Conservation (phyloP, 2,797 vertebrate species). For the Gambusia yucatana region DNA sequence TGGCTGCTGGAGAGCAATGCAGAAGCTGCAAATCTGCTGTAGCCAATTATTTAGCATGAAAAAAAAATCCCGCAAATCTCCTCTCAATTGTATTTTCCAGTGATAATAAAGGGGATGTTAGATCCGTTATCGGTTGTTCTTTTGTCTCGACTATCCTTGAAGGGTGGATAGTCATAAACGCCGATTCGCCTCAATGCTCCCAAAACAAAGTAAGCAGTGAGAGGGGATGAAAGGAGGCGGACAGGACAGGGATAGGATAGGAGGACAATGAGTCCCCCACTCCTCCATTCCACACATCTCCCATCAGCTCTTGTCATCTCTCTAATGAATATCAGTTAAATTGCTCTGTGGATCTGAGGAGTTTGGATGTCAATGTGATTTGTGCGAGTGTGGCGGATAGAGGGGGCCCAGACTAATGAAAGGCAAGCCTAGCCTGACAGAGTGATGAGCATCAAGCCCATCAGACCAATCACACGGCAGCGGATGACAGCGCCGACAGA, state of each 20-base stretch:
- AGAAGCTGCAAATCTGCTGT: conserved; percentile 57
- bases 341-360: conserved; percentile 99
- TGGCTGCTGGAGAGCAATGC: conserved; percentile 55
- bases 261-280: conserved; percentile 78
- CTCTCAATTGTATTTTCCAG: conserved; percentile 63
- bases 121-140: conserved; percentile 76
- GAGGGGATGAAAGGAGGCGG: conserved; percentile 76
- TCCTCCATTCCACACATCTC: conserved; percentile 80
- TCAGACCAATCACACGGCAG: conserved; percentile 93
- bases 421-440: conserved; percentile 94
- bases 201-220: conserved; percentile 80
- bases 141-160: conserved; percentile 75
- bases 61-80: conserved; percentile 59
- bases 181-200: conserved; percentile 75
- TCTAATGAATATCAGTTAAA: conserved; percentile 99
- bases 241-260: conserved; percentile 77
- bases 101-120: conserved; percentile 75
- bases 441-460: conserved; percentile 93
- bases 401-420: conserved; percentile 96
- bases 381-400: conserved; percentile 96
- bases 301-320: conserved; percentile 98
- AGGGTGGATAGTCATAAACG: conserved; percentile 73
- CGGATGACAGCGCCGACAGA: conserved; percentile 85
- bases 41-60: conserved; percentile 72
- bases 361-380: conserved; percentile 99